Base-by-base conservation (phyloP, 2,797 vertebrate species). In the Urocyon cinereoargenteus region DNA sequence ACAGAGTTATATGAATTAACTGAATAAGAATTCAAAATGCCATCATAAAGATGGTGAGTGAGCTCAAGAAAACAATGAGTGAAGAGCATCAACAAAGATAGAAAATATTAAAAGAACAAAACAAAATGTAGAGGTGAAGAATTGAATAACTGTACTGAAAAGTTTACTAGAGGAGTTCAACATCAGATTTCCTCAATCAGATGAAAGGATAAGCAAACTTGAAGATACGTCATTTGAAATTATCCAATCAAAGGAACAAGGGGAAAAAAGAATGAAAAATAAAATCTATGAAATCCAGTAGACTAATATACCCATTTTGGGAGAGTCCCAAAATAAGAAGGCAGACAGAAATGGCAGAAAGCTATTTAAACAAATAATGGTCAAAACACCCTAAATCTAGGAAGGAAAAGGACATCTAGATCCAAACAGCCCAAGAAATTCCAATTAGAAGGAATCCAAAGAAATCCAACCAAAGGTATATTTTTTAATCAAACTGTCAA, bases 21-120 rank as follows among this genome's bases (percentile, higher is more conserved):
- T 87, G 12, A 84, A 83, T 78, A 86, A 59, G 21, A 88, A 75
- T 88, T 61, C 4, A 86, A 96, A 83, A 87, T 70, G 53, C 24
- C 31, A 34, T 73, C 26, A 78, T 90, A 90, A 66, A 26, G 8
- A 45, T n/a, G 15, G 0, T 86, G 19, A 68, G 18, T 15, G 61
- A 91, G 14, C 55, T 51, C 51, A 62, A 88, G 31, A 64, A 88
- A 75, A 85, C 13, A 10, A 73, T 68, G 12, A 10, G 28, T 49
- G 15, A 77, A 72, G 18, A 36, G 36, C 45, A 62, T 51, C 3
- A 22, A 79, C 0, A 79, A 45, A 66, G 53, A 66, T 0, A 64
- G 5, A 57, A 86, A 93, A 53, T 87, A 77, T 62, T 4, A 28
- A 93, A 75, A 77, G n/a, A 78, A 11, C 0, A 22, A 66, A 94